Percentiles rank a stretch among this genome's conserved stretches.
phyloP scores from a whole-genome alignment of 2,113 vertebrate genomes.

The Monarcha castaneiventris region DNA sequence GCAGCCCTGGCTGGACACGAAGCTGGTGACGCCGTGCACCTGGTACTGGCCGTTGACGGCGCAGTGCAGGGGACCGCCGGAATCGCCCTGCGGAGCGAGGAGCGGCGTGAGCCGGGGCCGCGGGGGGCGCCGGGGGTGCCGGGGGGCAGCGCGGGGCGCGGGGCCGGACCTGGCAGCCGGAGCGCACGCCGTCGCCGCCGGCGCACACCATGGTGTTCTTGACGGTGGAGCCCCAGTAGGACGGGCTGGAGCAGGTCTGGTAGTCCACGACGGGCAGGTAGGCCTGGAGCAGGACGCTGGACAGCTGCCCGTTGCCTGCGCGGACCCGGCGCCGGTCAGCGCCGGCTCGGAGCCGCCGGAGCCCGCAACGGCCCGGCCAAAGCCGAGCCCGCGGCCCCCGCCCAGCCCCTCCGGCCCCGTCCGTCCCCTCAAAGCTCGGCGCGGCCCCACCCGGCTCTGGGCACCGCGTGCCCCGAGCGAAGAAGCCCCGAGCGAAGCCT shows the following conservation, averaged over 20 bases:
- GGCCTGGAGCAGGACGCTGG: slow-evolving; percentile 84
- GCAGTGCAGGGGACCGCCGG: slow-evolving; percentile 89
- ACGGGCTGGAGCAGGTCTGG: slow-evolving; percentile 72
- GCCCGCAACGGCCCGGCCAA: not conserved
- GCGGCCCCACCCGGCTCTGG: fast-evolving
- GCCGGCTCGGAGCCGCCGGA: not conserved
- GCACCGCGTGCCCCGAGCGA: not conserved
- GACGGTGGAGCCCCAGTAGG: slow-evolving; percentile 86
- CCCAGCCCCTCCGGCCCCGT: not conserved
- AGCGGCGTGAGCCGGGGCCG: not conserved
- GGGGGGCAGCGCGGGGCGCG: no score
- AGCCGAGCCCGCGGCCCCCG: not conserved
- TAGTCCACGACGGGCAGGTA: slow-evolving; percentile 80
- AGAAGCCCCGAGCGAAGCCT: not conserved
- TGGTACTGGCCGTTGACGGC: slow-evolving; percentile 74
- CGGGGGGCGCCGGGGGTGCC: no score
- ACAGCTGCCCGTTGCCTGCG: slow-evolving; percentile 81
- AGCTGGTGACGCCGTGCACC: slow-evolving; percentile 88
- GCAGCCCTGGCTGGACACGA: slow-evolving; percentile 83
- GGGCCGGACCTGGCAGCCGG: slow-evolving; percentile 82
- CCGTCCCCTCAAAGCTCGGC: not conserved
- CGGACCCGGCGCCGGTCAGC: not conserved
- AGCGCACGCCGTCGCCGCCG: slow-evolving; percentile 73
- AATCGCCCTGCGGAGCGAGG: slow-evolving; percentile 78
- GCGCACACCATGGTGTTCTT: slow-evolving; percentile 88